Conservation (phyloP, 2,797 vertebrate genomes). For the Gobio occitaniae region DNA sequence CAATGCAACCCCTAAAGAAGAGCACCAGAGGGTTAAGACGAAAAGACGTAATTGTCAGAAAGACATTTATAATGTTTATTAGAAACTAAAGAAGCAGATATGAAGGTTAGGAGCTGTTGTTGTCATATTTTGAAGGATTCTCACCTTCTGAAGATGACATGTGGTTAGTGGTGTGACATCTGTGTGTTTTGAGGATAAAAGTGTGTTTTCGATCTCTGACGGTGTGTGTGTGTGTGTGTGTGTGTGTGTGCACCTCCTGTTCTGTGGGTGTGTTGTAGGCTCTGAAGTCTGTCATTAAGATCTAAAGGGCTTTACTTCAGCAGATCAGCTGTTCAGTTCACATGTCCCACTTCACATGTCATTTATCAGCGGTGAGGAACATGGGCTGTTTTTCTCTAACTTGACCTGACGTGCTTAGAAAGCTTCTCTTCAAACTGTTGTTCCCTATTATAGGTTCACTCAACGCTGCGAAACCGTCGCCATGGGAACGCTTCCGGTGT, state of each 20-base stretch:
- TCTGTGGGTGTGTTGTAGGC: conserved; percentile 24
- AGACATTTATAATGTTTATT: not conserved
- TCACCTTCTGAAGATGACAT: conserved; percentile 4
- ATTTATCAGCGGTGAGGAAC: not conserved
- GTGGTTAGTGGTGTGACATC: conserved; percentile 8
- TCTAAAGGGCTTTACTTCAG: conserved; percentile 55
- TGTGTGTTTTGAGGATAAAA: conserved; percentile 27
- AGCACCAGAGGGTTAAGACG: no score
- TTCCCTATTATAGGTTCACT: not conserved
- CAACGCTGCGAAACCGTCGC: no score
- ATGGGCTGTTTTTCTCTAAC: no score
- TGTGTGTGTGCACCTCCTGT: conserved; percentile 18
- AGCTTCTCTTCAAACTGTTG: not conserved
- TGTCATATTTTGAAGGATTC: not conserved
- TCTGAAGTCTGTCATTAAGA: conserved; percentile 55
- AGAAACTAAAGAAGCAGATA: not conserved
- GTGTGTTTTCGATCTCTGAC: not conserved
- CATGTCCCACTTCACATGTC: conserved; percentile 6
- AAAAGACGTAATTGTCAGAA: no score
- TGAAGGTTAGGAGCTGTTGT: not conserved
- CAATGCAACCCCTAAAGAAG: no score
- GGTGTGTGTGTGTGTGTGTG: conserved; percentile 4
- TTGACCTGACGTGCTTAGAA: not conserved
- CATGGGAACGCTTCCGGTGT: no score
- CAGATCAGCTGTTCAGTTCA: conserved; percentile 48